These are phyloP conservation scores for Hydrozoanthus gracilis DNA, from an alignment of 92 coral and sea anemone genomes.

Conservation along the genomic window DNA sequence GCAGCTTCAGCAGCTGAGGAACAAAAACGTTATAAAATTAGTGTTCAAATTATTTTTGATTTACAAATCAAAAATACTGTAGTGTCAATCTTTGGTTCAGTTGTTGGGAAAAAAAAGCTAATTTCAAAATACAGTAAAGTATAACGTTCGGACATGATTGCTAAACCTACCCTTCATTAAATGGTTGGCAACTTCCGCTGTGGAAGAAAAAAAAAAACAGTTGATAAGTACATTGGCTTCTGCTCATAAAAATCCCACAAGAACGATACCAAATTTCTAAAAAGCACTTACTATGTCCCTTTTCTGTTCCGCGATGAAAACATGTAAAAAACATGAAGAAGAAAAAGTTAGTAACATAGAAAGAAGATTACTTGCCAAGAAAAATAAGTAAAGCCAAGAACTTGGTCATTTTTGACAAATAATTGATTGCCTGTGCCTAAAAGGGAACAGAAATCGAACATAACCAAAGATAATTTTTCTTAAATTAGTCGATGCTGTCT, in stretches of 20 bases:
- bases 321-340: background rate
- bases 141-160: background rate
- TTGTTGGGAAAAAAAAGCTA: no score
- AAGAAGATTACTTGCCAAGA: background rate
- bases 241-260: background rate
- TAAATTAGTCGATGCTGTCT: no score
- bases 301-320: conserved; percentile 49
- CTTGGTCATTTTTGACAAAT: background rate
- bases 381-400: background rate
- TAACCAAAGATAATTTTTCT: no score
- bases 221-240: background rate
- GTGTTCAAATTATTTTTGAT: background rate
- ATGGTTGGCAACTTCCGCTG: conserved; percentile 95
- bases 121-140: background rate
- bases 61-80: no score
- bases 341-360: background rate
- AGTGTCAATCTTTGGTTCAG: no score
- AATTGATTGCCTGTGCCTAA: no score
- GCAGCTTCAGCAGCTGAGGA: conserved; percentile 94
- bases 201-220: background rate
- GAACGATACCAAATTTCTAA: background rate
- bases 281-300: conserved; percentile 70
- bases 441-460: no score
- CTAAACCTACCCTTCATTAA: conserved; percentile 85
- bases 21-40: background rate